phyloP scores from a whole-genome alignment of 2,113 vertebrate genomes.

The Regulus satrapa region DNA sequence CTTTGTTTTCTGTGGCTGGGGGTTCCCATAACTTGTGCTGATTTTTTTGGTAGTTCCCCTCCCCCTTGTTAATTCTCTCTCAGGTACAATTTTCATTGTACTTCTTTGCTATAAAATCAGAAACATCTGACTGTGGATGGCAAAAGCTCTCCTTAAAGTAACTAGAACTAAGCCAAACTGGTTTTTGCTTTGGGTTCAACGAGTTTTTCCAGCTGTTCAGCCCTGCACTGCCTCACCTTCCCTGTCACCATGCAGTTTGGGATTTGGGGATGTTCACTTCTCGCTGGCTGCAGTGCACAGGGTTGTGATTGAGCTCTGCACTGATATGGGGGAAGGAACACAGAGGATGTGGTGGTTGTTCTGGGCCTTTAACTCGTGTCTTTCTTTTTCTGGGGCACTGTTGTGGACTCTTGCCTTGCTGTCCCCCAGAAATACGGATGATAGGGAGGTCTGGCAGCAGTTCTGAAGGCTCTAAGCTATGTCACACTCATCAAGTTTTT shows the following conservation, averaged over 20 bases:
- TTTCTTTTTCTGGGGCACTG: background rate
- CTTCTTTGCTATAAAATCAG: background rate
- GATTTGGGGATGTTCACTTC: background rate
- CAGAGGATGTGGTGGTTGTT: background rate
- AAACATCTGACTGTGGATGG: background rate
- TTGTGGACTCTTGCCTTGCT: accelerated
- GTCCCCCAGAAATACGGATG: accelerated
- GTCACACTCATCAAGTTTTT: background rate
- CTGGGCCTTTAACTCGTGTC: too few relatives aligned
- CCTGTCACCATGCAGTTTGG: background rate
- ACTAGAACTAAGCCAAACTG: background rate
- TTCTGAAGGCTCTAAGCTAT: background rate
- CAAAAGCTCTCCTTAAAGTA: background rate
- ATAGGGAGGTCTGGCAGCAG: background rate
- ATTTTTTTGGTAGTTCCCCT: background rate
- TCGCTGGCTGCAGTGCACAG: background rate
- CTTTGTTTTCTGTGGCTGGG: background rate
- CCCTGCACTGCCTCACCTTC: background rate
- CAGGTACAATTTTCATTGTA: background rate
- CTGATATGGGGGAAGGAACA: accelerated
- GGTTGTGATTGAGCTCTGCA: background rate
- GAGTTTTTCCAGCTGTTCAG: background rate
- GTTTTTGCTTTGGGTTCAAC: background rate
- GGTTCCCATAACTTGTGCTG: background rate
- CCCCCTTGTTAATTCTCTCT: background rate